These are phyloP conservation scores for Athalia cordata DNA, from an alignment of 2,888 invertebrate species.

Conservation along the genomic window DNA sequence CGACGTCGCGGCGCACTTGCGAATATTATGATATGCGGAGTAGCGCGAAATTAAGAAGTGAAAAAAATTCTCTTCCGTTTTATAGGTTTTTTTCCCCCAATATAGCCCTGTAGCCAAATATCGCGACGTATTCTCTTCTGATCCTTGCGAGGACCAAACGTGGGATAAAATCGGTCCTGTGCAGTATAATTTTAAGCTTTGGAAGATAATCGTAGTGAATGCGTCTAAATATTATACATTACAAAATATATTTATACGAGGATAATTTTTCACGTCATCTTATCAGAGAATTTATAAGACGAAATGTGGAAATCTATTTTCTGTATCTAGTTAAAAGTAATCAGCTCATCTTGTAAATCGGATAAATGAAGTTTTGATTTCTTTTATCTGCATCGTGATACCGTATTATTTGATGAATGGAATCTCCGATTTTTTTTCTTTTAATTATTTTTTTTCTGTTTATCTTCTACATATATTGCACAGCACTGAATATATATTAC, in stretches of 20 bases:
- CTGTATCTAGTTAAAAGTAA: neutral
- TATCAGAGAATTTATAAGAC: conserved; percentile 24
- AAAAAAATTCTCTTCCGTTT: neutral
- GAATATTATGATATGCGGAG: conserved; percentile 87
- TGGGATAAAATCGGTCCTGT: neutral
- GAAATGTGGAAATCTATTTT: conserved; percentile 11
- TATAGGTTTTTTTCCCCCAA: neutral
- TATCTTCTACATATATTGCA: neutral
- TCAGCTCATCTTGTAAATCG: neutral
- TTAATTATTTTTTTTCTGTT: neutral
- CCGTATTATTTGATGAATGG: neutral
- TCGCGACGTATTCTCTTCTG: neutral
- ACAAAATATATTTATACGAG: neutral
- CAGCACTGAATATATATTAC: neutral
- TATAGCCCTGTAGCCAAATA: neutral
- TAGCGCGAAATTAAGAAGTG: conserved; percentile 57
- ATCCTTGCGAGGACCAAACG: too few species aligned
- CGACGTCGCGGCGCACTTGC: conserved; percentile 13
- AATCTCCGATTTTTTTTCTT: neutral
- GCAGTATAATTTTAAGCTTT: neutral
- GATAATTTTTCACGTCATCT: conserved; percentile 25
- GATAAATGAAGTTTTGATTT: conserved; percentile 7
- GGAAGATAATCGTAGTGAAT: neutral
- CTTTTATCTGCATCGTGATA: neutral
- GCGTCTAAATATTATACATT: neutral